Percentiles rank a stretch among this genome's conserved stretches.
These are phyloP conservation scores for Achlya flavicornis DNA, from an alignment of 2,888 invertebrate genomes.

Conservation along the genomic window DNA sequence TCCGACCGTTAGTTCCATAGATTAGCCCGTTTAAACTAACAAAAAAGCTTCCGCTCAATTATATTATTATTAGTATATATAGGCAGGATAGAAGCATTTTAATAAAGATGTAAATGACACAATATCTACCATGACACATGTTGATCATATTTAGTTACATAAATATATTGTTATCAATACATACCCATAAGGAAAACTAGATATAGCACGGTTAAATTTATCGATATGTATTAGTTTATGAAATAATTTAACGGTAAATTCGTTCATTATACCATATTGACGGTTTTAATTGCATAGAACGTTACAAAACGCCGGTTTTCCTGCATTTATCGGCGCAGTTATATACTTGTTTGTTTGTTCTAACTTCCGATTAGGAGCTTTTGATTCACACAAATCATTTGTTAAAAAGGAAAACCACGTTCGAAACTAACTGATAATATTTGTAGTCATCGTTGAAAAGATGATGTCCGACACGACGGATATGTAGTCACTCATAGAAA, in stretches of 20 bases:
- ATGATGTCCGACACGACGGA: background rate
- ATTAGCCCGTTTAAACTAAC: too few species aligned
- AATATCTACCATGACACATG: too few species aligned
- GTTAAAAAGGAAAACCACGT: conserved; percentile 1
- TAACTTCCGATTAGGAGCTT: background rate
- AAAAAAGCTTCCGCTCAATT: too few species aligned
- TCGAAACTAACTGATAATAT: background rate
- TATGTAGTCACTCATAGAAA: too few species aligned
- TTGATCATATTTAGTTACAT: too few species aligned
- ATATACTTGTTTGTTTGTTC: conserved; percentile 9
- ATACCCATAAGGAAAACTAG: conserved; percentile 39
- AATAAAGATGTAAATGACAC: too few species aligned
- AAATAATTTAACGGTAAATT: conserved; percentile 56
- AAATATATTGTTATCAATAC: background rate
- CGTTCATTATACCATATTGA: conserved; percentile 41
- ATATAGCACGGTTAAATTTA: conserved; percentile 23
- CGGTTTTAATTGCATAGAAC: conserved; percentile 39
- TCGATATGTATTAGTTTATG: conserved; percentile 40
- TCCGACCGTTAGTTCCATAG: too few species aligned
- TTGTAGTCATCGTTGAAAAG: background rate
- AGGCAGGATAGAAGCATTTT: too few species aligned
- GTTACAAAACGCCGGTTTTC: conserved; percentile 19
- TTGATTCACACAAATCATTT: conserved; percentile 5
- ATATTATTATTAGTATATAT: too few species aligned
- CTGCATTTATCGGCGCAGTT: conserved; percentile 15